phyloP scores from a whole-genome alignment of 2,113 vertebrate species.

The Hyaena hyaena region DNA sequence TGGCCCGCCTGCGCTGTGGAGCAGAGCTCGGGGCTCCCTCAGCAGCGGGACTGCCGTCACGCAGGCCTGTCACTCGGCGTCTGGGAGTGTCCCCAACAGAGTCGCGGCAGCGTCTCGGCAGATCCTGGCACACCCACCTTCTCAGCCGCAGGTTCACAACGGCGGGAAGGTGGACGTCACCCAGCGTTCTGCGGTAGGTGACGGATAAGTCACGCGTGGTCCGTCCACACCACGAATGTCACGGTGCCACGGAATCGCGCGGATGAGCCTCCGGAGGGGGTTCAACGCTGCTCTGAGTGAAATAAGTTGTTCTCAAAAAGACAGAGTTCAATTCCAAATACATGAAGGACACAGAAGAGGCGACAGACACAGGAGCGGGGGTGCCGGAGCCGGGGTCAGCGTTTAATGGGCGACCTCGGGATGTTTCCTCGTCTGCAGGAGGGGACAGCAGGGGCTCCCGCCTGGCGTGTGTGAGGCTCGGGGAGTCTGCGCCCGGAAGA shows the following conservation, averaged over 20 bases:
- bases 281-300: fast-evolving
- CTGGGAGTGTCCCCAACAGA: fast-evolving
- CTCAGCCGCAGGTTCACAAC: not conserved
- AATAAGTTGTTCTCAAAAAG: too few species aligned
- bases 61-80: fast-evolving
- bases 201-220: fast-evolving
- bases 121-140: fast-evolving
- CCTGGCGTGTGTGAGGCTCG: not conserved
- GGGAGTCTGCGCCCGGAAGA: not conserved
- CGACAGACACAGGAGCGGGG: too few species aligned
- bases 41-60: fast-evolving
- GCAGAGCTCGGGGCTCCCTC: fast-evolving
- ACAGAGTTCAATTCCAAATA: too few species aligned
- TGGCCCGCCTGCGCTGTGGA: too few species aligned
- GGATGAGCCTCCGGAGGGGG: not conserved
- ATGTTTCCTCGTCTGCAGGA: too few species aligned
- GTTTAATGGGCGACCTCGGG: too few species aligned
- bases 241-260: too few species aligned
- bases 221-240: fast-evolving
- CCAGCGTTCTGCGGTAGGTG: fast-evolving
- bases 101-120: fast-evolving
- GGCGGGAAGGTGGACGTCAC: fast-evolving
- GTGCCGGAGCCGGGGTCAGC: too few species aligned
- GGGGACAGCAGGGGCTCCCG: too few species aligned
- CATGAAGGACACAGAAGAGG: too few species aligned